Evolutionary conservation across 2,888 invertebrate genomes (phyloP).

Genomic region (Trissolcus brochymenae): DNA sequence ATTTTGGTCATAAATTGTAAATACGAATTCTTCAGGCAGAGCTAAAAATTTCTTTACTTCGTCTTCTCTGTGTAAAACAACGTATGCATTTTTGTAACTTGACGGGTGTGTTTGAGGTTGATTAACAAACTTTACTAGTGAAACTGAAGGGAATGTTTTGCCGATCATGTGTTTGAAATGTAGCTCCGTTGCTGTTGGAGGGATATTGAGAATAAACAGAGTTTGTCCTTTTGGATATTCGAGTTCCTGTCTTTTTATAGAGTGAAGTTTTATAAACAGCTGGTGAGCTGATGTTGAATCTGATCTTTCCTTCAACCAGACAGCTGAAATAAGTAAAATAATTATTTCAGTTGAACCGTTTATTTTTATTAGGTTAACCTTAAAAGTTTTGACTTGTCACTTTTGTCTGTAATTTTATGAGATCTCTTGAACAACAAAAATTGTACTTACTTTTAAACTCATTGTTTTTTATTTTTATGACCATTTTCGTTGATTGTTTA

Average conservation of each 20-base stretch:
- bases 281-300: constrained; percentile 74
- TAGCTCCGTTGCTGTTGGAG: constrained; percentile 85
- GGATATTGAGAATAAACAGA: constrained; percentile 88
- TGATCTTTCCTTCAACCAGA: constrained; percentile 69
- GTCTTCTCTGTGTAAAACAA: constrained; percentile 83
- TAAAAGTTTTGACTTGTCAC: no score
- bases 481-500: no score
- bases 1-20: constrained; percentile 64
- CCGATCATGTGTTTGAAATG: constrained; percentile 79
- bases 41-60: constrained; percentile 82
- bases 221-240: constrained; percentile 88
- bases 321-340: constrained; percentile 62
- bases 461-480: no score
- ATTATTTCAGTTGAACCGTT: neutral
- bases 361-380: no score
- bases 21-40: constrained; percentile 57
- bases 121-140: constrained; percentile 74
- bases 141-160: constrained; percentile 77
- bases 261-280: constrained; percentile 84
- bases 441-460: no score
- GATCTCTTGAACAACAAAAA: no score
- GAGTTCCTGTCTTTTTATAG: constrained; percentile 82
- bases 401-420: no score
- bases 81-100: constrained; percentile 86
- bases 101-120: constrained; percentile 59